phyloP scores from a whole-genome alignment of 1,140 invertebrate genomes.

The Hypsibius dujardini region DNA sequence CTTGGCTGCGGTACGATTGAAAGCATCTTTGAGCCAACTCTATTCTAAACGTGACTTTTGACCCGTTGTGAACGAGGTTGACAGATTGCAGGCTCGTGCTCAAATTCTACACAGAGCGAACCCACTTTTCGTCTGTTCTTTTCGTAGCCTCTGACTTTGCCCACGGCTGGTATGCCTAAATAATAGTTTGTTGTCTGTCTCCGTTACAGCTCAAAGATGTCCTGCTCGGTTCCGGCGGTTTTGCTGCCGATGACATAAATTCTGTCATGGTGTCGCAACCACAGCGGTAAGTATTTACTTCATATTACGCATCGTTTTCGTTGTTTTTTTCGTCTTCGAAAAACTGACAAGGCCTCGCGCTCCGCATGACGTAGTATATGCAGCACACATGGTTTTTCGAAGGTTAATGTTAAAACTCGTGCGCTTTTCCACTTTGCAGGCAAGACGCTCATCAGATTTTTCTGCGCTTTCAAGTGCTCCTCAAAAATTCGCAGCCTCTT shows the following conservation, averaged over 20 bases:
- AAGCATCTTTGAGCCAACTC: neutral
- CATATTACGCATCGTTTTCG: too few relatives aligned
- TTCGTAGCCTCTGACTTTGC: neutral
- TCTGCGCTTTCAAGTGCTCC: neutral
- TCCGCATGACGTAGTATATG: too few relatives aligned
- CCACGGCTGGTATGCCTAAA: too few relatives aligned
- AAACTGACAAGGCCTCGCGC: neutral
- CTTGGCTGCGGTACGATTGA: too few relatives aligned
- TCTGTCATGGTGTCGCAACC: neutral
- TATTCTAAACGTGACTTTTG: too few relatives aligned
- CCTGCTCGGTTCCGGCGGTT: neutral
- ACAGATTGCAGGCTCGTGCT: slow-evolving; percentile 2
- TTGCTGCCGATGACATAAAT: slow-evolving; percentile 5
- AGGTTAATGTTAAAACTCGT: slow-evolving; percentile 6
- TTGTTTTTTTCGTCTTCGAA: too few relatives aligned
- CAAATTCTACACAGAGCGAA: neutral
- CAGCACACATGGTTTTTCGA: too few relatives aligned
- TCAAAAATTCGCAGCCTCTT: neutral
- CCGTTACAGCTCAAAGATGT: slow-evolving; percentile 1
- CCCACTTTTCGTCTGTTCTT: neutral
- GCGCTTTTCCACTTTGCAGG: neutral
- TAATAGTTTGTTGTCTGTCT: neutral
- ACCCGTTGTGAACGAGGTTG: too few relatives aligned
- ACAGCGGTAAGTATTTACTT: neutral
- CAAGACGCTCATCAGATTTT: slow-evolving; percentile 5